Evolutionary conservation across 2,797 vertebrate genomes (phyloP).

Genomic region (Delichon dasypus): DNA sequence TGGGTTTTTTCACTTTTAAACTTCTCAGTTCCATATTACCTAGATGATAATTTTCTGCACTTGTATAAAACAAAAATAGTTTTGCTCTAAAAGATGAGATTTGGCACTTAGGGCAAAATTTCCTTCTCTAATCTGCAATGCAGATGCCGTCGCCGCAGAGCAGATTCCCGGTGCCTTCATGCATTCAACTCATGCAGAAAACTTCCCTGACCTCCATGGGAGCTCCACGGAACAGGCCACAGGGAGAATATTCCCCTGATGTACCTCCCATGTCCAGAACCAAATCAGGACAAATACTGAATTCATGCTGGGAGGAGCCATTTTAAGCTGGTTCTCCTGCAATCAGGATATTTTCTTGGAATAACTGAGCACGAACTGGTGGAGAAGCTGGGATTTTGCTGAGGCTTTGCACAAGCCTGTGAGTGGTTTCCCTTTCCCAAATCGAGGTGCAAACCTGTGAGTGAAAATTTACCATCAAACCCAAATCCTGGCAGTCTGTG

Average conservation of each 20-base stretch:
- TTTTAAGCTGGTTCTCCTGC: not conserved
- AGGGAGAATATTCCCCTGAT: not conserved
- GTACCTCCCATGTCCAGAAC: not conserved
- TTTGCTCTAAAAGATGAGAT: constrained; percentile 41
- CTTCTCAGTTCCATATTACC: not conserved
- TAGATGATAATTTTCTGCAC: not conserved
- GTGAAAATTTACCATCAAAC: not conserved
- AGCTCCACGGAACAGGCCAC: not conserved
- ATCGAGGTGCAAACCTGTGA: not conserved
- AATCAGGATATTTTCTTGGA: not conserved
- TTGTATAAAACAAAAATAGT: constrained; percentile 50
- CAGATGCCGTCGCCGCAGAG: constrained; percentile 46
- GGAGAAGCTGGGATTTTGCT: not conserved
- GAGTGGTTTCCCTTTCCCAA: not conserved
- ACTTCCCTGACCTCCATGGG: not conserved
- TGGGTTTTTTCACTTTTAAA: not conserved
- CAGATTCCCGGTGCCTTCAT: constrained; percentile 36
- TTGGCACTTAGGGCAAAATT: constrained; percentile 60
- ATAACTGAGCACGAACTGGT: not conserved
- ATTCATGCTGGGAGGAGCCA: not conserved
- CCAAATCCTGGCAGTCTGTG: not conserved
- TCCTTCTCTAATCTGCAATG: constrained; percentile 63
- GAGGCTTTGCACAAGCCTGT: not conserved
- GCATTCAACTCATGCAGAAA: constrained; percentile 2
- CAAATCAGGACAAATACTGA: not conserved